Evolutionary conservation across 1,140 invertebrate species (phyloP), one percentile per base, ranked within the genome.

Genomic region (Bombus vancouverensis): DNA sequence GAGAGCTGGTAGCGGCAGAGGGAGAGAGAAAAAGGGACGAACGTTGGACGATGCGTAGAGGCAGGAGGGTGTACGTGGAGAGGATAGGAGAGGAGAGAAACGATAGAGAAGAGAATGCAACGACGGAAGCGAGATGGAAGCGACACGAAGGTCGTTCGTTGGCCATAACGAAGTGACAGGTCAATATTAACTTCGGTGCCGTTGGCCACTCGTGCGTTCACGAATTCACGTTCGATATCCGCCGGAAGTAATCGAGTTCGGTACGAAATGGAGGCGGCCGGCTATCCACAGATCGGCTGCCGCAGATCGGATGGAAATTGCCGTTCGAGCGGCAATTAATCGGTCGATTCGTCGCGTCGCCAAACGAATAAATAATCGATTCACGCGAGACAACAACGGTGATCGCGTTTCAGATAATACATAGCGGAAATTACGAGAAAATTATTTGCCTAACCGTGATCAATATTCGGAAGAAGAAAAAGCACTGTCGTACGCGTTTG

Each of bases 231-330:
- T 92, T 93, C 91, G 89, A 94, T 94, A 93, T 94, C 94, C 92
- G 92, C 66, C 92, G 93, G 93, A 94, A 92, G 92, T 93, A 92
- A 93, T 94, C 90, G 88, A 92, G 87, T 92, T 94, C 89, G 85
- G 76, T 15, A 62, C 62, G 74, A 82, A 66, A 89, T 87, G 83
- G 78, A 65, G 37, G 44, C 44, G 79, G 68, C 71, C 72, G 57
- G 59, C 85, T 44, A 77, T 53, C 73, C 62, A 44, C n/a, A 15
- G 47, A 77, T 65, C 62, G 76, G 25, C 28, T 15, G n/a, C 15
- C 59, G 39, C 80, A 57, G 73, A 82, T 88, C 72, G 74, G 25
- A 78, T 81, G 81, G 39, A 71, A 78, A 83, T 77, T 70, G 83
- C 74, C 34, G 65, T 81, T 75, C 57, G 44, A 13, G 22, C 28